These are phyloP conservation scores for Drosophila robusta DNA, from an alignment of 2,888 invertebrate genomes.

Conservation along the genomic window DNA sequence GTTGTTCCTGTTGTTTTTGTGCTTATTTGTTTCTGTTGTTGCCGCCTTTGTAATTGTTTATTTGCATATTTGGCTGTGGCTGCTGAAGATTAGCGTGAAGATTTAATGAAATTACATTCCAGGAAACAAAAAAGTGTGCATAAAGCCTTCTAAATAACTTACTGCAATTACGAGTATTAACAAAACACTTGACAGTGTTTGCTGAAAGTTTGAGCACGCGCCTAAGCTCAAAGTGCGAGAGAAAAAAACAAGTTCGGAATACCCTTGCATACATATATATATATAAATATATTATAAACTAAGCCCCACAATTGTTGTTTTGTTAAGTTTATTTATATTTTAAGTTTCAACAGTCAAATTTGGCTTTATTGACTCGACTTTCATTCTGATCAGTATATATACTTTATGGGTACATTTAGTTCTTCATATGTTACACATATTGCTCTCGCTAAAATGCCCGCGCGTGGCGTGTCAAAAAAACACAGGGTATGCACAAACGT, in stretches of 20 bases:
- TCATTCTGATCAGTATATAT: no score
- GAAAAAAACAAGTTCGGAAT: no score
- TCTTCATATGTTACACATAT: no score
- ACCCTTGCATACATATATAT: no score
- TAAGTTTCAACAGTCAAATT: no score
- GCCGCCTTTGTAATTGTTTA: conserved; percentile 64
- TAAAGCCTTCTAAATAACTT: background rate
- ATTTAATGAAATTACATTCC: conserved; percentile 71
- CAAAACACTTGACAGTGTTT: conserved; percentile 29
- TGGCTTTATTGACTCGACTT: no score
- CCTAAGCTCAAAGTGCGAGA: background rate
- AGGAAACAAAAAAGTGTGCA: conserved; percentile 14
- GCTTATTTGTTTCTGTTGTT: conserved; percentile 8
- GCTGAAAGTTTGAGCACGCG: conserved; percentile 26
- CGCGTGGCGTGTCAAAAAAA: no score
- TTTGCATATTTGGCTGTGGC: conserved; percentile 69
- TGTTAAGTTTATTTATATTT: no score
- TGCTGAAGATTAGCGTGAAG: conserved; percentile 73
- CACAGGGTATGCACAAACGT: conserved; percentile 5
- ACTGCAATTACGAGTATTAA: conserved; percentile 34
- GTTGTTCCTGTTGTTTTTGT: conserved; percentile 1
- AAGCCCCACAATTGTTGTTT: no score
- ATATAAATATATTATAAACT: background rate
- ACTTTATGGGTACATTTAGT: no score
- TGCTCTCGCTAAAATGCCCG: no score